Evolutionary conservation across 1,140 invertebrate species (phyloP).

Genomic region (Artemia franciscana): DNA sequence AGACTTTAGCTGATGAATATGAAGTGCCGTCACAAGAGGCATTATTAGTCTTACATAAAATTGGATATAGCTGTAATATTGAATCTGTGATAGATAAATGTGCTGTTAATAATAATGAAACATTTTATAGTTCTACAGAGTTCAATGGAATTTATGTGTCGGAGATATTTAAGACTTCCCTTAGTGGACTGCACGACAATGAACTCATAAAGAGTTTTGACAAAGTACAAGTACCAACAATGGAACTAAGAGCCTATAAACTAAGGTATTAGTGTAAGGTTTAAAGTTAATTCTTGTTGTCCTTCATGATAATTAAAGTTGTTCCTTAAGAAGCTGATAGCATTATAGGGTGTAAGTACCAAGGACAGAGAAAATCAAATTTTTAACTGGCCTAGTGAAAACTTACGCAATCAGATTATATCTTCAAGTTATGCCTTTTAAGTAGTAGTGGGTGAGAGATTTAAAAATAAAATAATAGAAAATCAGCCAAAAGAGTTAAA

Average conservation of each 20-base stretch:
- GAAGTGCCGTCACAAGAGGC: constrained; percentile 53
- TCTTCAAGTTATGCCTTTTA: too few species aligned
- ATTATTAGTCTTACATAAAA: constrained; percentile 50
- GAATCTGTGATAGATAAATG: constrained; percentile 17
- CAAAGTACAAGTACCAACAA: constrained; percentile 33
- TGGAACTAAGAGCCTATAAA: constrained; percentile 45
- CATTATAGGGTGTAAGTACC: too few species aligned
- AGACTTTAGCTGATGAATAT: constrained; percentile 53
- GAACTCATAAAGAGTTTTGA: constrained; percentile 27
- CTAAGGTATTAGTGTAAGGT: constrained; percentile 27
- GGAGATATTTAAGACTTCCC: constrained; percentile 26
- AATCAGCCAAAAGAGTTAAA: too few species aligned
- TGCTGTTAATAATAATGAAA: constrained; percentile 8
- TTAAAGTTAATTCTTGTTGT: too few species aligned
- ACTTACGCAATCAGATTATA: too few species aligned
- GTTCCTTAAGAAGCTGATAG: too few species aligned
- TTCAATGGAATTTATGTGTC: constrained; percentile 25
- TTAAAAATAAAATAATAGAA: too few species aligned
- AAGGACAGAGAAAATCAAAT: too few species aligned
- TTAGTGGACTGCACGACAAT: constrained; percentile 37
- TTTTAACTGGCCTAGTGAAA: too few species aligned
- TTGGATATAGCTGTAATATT: constrained; percentile 40
- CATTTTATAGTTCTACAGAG: constrained; percentile 22
- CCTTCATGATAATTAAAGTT: too few species aligned
- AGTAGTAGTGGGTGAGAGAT: too few species aligned